Evolutionary conservation across 2,113 vertebrate species (phyloP), one percentile per base, ranked within the genome.

Genomic region (Spizaetus ornatus): DNA sequence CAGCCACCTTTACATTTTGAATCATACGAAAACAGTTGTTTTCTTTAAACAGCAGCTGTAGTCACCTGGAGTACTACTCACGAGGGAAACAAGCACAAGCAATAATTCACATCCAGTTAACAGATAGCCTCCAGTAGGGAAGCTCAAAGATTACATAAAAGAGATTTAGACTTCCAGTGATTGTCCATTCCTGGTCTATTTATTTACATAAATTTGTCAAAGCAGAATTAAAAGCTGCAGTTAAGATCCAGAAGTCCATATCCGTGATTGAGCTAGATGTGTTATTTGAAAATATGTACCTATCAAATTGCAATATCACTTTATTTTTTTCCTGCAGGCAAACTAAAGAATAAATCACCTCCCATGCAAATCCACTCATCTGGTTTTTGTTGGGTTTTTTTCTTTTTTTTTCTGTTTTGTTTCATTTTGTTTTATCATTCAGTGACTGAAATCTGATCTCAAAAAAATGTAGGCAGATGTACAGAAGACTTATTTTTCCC

Each of bases 161-260:
- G 95, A 89, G 94, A 67, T 93, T 81, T 78, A 96, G 73, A 70
- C 53, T 95, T 85, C 56, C 66, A 89, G 73, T 82, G 55, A 31
- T 59, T 95, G 86, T 93, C 86, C 26, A 0, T 92, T 97, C 69
- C 86, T 36, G 59, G 38, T 62, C 96, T 94, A 45, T 95, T 95
- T 93, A 90, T 96, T 98, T 97, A 91, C 93, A 82, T 80, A 89
- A 66, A 97, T 97, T 97, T 95, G 69, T 95, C 94, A 93, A 95
- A 87, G 73, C 16, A 72, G 67, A 90, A 95, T 96, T 95, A 97
- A 95, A 95, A 95, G 88, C 83, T 53, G 59, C 50, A 78, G 76
- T 86, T 92, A 73, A 80, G 69, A 93, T 92, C 43, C 63, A 78
- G 61, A 89, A 86, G 69, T 58, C 82, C 26, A 1, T 84, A 62